phyloP scores from a whole-genome alignment of 2,797 vertebrate genomes.

The Echeneis naucrates region DNA sequence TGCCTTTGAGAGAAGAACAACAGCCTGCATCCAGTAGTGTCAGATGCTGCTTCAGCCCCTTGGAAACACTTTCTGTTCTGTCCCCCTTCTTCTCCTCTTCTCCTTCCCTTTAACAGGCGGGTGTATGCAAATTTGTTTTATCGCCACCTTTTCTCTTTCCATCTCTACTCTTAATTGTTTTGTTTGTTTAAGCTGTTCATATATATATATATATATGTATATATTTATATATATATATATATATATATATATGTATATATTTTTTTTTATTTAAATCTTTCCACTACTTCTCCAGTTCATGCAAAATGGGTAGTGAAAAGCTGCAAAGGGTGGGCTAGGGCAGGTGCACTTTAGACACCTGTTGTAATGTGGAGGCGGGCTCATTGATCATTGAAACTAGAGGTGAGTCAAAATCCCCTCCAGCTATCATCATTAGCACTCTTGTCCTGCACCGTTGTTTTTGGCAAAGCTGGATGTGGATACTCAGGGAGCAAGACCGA shows the following conservation, averaged over 20 bases:
- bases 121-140: conserved; percentile 67
- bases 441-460: conserved; percentile 33
- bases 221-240: too few species aligned
- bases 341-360: conserved; percentile 26
- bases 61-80: conserved; percentile 60
- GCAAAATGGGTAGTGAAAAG: conserved; percentile 23
- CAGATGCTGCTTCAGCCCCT: conserved; percentile 65
- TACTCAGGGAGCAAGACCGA: conserved; percentile 34
- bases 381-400: conserved; percentile 53
- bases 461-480: conserved; percentile 41
- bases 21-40: conserved; percentile 66
- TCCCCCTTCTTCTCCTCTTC: conserved; percentile 39
- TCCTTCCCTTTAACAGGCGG: conserved; percentile 48
- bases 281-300: conserved; percentile 36
- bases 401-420: conserved; percentile 47
- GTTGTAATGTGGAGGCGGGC: conserved; percentile 1
- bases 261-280: conserved; percentile 40
- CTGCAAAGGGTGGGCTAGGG: conserved; percentile 19
- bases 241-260: too few species aligned
- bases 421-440: conserved; percentile 30
- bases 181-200: conserved; percentile 24
- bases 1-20: conserved; percentile 75
- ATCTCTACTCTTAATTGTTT: conserved; percentile 52
- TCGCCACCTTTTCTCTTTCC: conserved; percentile 58
- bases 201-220: too few species aligned